Base-by-base conservation (phyloP, 1,140 invertebrate species). In the Drosophila obscura region DNA sequence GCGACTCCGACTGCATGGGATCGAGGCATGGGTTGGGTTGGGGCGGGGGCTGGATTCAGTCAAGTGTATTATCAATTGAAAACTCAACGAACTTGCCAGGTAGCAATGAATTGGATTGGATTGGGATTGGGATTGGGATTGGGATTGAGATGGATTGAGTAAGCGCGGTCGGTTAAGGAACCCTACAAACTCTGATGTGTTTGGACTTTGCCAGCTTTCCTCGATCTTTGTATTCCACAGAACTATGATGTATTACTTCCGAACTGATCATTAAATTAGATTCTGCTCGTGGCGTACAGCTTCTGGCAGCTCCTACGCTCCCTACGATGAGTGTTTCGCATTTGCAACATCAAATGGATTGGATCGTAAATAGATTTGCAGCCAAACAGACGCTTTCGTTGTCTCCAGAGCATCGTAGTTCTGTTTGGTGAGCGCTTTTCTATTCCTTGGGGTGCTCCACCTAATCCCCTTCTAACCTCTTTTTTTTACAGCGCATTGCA, bases 1-100 rank as follows among this genome's bases (percentile, higher is more conserved):
- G 31, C 9, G 9, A 35, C 9, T 11, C 9, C 11, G 35, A 39
- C 35, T 39, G 35, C 4, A 13, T 55, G 11, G 72, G 39, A 28
- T 19, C 19, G 19, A 1, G 19, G 19, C 19, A 19, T 19, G 11
- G 2, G 5, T 8, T 19, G 19, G 55, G 31, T 26, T 7, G 31
- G 22, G 46, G 45, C 26, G 24, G 53, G 44, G 15, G 53, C 43
- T 44, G 66, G 57, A 52, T 60, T 61, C 81, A 85, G 82, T 85
- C 77, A 87, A 85, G 77, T 81, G 81, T 81, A 78, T 82, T 85
- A 87, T 87, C 82, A 87, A 87, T 87, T 81, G 82, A 72, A 85
- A 80, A 68, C 73, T 73, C 80, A 85, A 78, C 78, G 62, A 81
- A 85, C 82, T 87, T 69, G 77, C 60, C 69, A 78, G 80, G 61